Evolutionary conservation across 2,888 invertebrate species (phyloP), one percentile per base, ranked within the genome.

Genomic region (Abrostola triplasia): DNA sequence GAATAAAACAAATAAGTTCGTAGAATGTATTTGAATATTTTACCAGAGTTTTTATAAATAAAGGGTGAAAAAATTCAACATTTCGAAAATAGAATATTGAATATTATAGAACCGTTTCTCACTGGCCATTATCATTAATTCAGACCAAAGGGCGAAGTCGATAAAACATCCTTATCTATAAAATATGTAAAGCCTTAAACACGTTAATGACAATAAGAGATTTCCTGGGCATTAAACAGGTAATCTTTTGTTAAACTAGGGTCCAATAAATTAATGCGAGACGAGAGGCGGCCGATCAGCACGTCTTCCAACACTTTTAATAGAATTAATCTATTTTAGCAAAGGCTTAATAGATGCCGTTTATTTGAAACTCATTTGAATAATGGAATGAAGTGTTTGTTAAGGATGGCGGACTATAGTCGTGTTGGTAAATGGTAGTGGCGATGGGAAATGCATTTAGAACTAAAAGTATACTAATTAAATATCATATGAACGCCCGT

Each of bases 251-350:
- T 66, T 58, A 49, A 64, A 70, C 66, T 77, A 53, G 59, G 64
- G 81, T 80, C 81, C 81, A 64, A 72, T 65, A 78, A 80, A 78
- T 78, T 80, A 66, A 78, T 78, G 81, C 77, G 58, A 54, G 63
- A 44, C 66, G 64, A 42, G 49, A 68, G 72, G 67, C 9, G 63
- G 53, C 12, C 65, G 64, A 78, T 80, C 72, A 69, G 66, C 67
- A 52, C 52, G 53, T 67, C 40, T 35, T 47, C 38, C 36, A 77
- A 68, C 66, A 78, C 61, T 80, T 77, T 80, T 70, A 77, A 77
- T 74, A 68, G 67, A 77, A 71, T 70, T 66, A 77, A 78, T 77
- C 59, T 70, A 78, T 80, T 80, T 74, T 58, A 65, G 65, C 57
- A 61, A 74, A 78, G 66, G 71, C 67, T 77, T 67, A 63, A 54